These are phyloP conservation scores for Nasua narica DNA, from an alignment of 2,797 vertebrate species.

Conservation along the genomic window DNA sequence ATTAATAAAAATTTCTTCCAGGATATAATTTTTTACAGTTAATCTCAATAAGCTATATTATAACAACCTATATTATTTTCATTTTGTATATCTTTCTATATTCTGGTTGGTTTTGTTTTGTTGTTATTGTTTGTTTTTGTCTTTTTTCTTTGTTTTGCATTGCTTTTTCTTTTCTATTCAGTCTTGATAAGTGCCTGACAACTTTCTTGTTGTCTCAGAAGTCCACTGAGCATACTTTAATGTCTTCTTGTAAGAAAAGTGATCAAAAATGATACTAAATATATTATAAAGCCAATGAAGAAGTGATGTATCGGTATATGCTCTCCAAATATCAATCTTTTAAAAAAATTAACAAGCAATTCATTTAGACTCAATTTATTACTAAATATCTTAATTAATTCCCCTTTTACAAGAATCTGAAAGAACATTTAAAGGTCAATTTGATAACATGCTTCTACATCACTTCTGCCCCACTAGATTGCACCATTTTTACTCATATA, in stretches of 20 bases:
- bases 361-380: not conserved
- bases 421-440: not conserved
- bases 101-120: not conserved
- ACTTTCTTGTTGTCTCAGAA: not conserved
- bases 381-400: not conserved
- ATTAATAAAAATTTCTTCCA: not conserved
- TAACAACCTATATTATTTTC: not conserved
- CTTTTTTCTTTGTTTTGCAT: not conserved
- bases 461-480: not conserved
- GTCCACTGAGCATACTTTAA: not conserved
- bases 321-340: not conserved
- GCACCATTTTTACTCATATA: not conserved
- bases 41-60: not conserved
- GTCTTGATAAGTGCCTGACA: not conserved
- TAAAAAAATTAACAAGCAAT: not conserved
- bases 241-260: not conserved
- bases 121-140: not conserved
- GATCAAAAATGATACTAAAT: not conserved
- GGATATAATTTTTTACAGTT: not conserved
- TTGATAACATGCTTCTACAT: not conserved
- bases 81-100: not conserved
- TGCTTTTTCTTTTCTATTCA: not conserved
- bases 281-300: not conserved
- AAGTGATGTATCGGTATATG: not conserved
- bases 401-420: not conserved